Conservation (phyloP, 2,797 vertebrate species). For the Scyliorhinus canicula region DNA sequence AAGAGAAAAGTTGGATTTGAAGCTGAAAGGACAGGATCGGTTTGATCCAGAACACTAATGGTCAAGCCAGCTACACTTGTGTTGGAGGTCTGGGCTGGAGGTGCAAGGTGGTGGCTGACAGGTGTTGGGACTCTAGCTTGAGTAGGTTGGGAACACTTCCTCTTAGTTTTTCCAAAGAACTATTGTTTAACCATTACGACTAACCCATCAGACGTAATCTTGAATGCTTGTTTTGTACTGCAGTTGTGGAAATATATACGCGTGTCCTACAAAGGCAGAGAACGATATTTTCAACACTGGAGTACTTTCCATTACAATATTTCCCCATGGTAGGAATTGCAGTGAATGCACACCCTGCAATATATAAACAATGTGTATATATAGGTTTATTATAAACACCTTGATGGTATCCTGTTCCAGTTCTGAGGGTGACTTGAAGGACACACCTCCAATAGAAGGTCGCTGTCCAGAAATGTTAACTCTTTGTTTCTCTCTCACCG, state of each 20-base stretch:
- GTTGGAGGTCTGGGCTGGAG: too few species aligned
- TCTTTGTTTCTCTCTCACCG: not conserved
- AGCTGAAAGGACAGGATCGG: not conserved
- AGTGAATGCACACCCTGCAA: not conserved
- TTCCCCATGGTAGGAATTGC: not conserved
- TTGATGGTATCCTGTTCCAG: not conserved
- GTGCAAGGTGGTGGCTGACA: not conserved
- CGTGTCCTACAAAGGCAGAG: not conserved
- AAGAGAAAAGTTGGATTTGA: not conserved
- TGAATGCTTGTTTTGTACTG: not conserved
- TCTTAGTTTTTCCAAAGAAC: not conserved
- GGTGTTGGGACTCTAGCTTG: not conserved
- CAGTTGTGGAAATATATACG: not conserved
- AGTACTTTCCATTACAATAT: slow-evolving; percentile 18
- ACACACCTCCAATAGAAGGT: not conserved
- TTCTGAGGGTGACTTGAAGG: not conserved
- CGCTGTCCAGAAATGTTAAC: not conserved
- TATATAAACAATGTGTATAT: not conserved
- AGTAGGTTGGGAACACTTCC: not conserved
- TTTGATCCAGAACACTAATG: not conserved
- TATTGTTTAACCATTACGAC: not conserved
- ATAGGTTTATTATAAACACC: not conserved
- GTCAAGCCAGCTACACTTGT: not conserved
- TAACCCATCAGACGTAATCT: not conserved
- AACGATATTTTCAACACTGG: not conserved